phyloP scores from a whole-genome alignment of 2,113 vertebrate species.

The Chaetorhynchus papuensis region DNA sequence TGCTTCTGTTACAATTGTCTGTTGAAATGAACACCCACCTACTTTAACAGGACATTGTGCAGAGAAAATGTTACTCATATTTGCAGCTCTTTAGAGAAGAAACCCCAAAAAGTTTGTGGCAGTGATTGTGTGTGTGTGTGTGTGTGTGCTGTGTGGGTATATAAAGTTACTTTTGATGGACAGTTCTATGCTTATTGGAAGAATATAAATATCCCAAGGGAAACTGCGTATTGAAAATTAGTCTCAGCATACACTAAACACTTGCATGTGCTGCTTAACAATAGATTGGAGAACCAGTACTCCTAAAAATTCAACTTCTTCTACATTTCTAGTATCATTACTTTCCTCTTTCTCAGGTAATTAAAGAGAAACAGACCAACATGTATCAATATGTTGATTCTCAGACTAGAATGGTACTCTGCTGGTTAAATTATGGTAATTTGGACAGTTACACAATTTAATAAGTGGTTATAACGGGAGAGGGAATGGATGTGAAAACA shows the following conservation, averaged over 20 bases:
- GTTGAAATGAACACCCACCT: slow-evolving; percentile 49
- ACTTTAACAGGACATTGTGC: slow-evolving; percentile 50
- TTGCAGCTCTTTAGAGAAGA: slow-evolving; percentile 55
- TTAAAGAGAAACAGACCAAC: neutral
- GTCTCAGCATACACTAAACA: slow-evolving; percentile 73
- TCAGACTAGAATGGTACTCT: neutral
- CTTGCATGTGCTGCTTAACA: slow-evolving; percentile 67
- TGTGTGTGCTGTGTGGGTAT: neutral
- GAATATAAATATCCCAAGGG: slow-evolving; percentile 80
- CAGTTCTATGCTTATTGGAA: slow-evolving; percentile 78
- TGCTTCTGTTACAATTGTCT: slow-evolving; percentile 8
- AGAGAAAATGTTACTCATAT: slow-evolving; percentile 57
- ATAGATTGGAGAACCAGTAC: slow-evolving; percentile 36
- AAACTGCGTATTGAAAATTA: slow-evolving; percentile 75
- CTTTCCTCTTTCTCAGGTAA: slow-evolving; percentile 18
- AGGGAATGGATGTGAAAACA: neutral
- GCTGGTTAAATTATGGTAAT: neutral
- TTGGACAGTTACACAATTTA: neutral
- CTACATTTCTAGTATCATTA: slow-evolving; percentile 14
- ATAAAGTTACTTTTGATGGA: slow-evolving; percentile 78
- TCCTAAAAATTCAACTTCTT: slow-evolving; percentile 47
- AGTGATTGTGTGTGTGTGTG: neutral
- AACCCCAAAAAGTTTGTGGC: slow-evolving; percentile 48
- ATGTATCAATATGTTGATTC: neutral
- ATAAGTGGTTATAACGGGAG: neutral